Evolutionary conservation across 1,140 invertebrate genomes (phyloP).

Genomic region (Maconellicoccus hirsutus): DNA sequence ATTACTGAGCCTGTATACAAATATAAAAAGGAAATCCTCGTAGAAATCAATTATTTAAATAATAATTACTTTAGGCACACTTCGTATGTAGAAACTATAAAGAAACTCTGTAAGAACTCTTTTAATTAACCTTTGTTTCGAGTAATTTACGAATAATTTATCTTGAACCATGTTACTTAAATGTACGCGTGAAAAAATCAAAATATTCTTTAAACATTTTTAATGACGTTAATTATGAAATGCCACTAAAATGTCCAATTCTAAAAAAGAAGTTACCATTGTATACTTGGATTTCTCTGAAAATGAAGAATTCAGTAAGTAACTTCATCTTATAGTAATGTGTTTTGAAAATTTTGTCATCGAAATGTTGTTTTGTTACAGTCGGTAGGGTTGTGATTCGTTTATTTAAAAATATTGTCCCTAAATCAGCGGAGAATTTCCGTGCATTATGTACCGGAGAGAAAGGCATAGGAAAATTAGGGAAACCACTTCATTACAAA

Average conservation of each 20-base stretch:
- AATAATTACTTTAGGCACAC: too few relatives aligned
- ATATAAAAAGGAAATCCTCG: too few relatives aligned
- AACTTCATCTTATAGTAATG: not conserved
- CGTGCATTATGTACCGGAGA: conserved; percentile 77
- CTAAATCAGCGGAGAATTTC: conserved; percentile 86
- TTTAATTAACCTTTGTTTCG: too few relatives aligned
- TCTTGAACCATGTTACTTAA: too few relatives aligned
- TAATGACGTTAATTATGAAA: not conserved
- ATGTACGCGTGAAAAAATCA: too few relatives aligned
- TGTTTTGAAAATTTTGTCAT: too few relatives aligned
- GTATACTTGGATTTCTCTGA: conserved; percentile 10
- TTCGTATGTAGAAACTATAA: too few relatives aligned
- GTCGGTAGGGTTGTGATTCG: conserved; percentile 71
- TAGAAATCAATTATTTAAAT: too few relatives aligned
- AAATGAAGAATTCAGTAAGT: not conserved
- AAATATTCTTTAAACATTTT: not conserved
- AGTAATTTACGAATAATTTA: too few relatives aligned
- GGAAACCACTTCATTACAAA: conserved; percentile 62
- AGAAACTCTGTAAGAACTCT: too few relatives aligned
- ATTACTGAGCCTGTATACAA: too few relatives aligned
- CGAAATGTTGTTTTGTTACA: conserved; percentile 35
- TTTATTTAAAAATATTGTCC: conserved; percentile 71
- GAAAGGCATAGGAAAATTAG: conserved; percentile 52
- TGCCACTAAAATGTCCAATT: not conserved
- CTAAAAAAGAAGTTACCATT: not conserved